Evolutionary conservation across 2,888 invertebrate species (phyloP).

Genomic region (Lasioglossum oenotherae): DNA sequence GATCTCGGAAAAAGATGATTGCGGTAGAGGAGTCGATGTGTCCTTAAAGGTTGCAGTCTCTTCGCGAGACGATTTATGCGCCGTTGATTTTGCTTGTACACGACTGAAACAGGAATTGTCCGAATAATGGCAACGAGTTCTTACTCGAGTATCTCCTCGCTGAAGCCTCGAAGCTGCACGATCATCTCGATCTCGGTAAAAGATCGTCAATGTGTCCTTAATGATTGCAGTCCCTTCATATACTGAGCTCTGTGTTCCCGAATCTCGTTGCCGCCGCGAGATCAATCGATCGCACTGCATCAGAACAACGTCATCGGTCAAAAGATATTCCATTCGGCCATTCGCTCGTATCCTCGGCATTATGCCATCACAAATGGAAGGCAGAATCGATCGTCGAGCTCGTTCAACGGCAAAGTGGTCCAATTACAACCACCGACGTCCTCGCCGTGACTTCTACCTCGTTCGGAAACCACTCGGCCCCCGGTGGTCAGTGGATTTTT

Average conservation of each 20-base stretch:
- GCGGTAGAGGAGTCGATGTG: too few relatives aligned
- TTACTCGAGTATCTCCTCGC: too few relatives aligned
- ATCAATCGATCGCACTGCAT: conserved; percentile 28
- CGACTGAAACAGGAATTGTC: too few relatives aligned
- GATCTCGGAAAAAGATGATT: too few relatives aligned
- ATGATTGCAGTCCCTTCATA: background rate
- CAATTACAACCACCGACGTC: conserved; percentile 61
- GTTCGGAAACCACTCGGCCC: conserved; percentile 35
- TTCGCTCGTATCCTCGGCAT: conserved; percentile 33
- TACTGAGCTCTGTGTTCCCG: too few relatives aligned
- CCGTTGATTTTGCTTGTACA: too few relatives aligned
- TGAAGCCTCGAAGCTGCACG: too few relatives aligned
- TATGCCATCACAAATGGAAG: conserved; percentile 51
- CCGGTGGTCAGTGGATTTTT: conserved; percentile 35
- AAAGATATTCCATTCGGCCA: conserved; percentile 42
- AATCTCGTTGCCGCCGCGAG: background rate
- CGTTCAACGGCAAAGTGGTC: conserved; percentile 71
- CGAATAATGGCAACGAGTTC: too few relatives aligned
- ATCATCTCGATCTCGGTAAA: too few relatives aligned
- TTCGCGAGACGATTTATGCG: too few relatives aligned
- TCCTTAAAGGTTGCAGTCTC: too few relatives aligned
- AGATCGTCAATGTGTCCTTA: background rate
- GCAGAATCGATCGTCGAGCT: conserved; percentile 73
- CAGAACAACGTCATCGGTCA: conserved; percentile 46
- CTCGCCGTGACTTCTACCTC: conserved; percentile 47